phyloP scores from a whole-genome alignment of 1,140 invertebrate species.

The Andricus grossulariae region DNA sequence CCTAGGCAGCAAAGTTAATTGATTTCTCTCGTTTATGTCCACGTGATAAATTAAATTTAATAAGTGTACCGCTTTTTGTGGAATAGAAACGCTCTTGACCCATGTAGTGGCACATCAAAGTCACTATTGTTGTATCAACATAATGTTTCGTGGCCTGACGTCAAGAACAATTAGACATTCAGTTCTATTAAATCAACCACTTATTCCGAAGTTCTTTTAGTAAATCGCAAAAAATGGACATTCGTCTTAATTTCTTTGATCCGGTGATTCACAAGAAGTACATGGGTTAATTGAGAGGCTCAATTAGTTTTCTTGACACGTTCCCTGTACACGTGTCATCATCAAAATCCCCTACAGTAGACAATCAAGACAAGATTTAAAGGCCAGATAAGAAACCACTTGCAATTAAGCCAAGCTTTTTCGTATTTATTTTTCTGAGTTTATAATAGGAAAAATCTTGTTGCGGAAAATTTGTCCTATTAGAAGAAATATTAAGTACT shows the following conservation, averaged over 20 bases:
- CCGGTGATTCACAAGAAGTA: not conserved
- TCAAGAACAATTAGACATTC: too few species aligned
- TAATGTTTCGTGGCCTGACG: too few species aligned
- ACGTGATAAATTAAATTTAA: too few species aligned
- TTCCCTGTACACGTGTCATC: conserved; percentile 11
- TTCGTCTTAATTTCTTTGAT: not conserved
- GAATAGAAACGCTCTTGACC: too few species aligned
- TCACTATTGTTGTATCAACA: too few species aligned
- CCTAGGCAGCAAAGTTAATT: too few species aligned
- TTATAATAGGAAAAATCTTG: not conserved
- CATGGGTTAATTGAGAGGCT: conserved; percentile 3
- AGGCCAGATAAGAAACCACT: not conserved
- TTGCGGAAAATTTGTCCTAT: not conserved
- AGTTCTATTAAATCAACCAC: not conserved
- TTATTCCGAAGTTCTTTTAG: not conserved
- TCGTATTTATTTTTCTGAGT: not conserved
- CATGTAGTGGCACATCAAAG: too few species aligned
- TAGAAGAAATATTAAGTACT: not conserved
- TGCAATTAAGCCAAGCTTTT: not conserved
- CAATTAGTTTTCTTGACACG: conserved; percentile 28
- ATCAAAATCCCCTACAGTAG: not conserved
- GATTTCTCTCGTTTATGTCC: too few species aligned
- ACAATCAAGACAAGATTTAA: not conserved
- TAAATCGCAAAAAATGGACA: not conserved
- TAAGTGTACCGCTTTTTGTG: too few species aligned